Evolutionary conservation across 2,888 invertebrate genomes (phyloP), one percentile per base, ranked within the genome.

Genomic region (Dioctria rufipes): DNA sequence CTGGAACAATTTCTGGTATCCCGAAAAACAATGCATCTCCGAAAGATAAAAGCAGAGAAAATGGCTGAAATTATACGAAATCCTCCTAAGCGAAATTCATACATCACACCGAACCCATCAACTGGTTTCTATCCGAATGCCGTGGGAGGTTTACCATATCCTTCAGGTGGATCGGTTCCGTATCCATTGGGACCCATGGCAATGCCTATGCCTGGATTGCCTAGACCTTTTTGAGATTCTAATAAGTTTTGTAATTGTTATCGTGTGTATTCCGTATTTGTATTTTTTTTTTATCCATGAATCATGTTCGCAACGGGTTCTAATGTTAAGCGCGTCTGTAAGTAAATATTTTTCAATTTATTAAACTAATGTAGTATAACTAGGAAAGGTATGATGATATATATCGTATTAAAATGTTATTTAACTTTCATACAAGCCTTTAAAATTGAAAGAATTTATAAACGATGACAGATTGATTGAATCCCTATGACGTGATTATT

Each of bases 1-100:
- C 89, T 98, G 4, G 95, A 95, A 82, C 92, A 95, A 81, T 99
- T 97, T 88, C 91, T 95, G 80, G 91, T 92, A 0, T 91, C 92
- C 82, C 92, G 98, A 66, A 93, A 93, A 85, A 86, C 92, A 54
- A 94, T 95, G 91, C 96, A 97, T 87, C 87, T 94, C 83, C 91
- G 97, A 73, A 94, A 96, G 87, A 94, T 98, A 9, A 98, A 98
- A 90, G 94, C 96, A 0, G 98, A 99, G 83, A 98, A 98, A 90
- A 94, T 99, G 93, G 91, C 92, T 69, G 95, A 96, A 86, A 88
- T 96, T 9, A 89, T 95, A 66, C 88, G 88, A 80, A 84, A 85
- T 43, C 87, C 89, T 60, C 88, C 89, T 8, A 83, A 84, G 60
- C 83, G 84, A 39, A 85, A 80, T 49, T 84, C 87, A 3, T 84